These are phyloP conservation scores for Tupiocoris notatus DNA, from an alignment of 2,888 invertebrate genomes.

Conservation along the genomic window DNA sequence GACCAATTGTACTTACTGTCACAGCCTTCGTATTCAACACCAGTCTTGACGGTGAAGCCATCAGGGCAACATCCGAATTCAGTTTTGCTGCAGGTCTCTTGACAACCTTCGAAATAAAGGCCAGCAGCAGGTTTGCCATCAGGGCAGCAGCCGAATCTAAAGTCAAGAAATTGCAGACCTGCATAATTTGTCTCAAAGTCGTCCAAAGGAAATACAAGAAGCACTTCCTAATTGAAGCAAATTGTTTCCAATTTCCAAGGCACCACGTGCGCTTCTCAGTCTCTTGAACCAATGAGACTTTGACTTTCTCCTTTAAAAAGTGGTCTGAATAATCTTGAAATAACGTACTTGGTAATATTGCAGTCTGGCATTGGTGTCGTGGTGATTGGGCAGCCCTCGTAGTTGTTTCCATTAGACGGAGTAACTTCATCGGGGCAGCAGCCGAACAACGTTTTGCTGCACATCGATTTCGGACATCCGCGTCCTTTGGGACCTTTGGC, in stretches of 20 bases:
- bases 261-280: no score
- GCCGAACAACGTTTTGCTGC: slow-evolving; percentile 77
- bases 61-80: slow-evolving; percentile 77
- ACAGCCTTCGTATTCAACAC: slow-evolving; percentile 66
- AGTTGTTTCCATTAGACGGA: slow-evolving; percentile 74
- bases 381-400: slow-evolving; percentile 75
- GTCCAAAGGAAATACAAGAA: no score
- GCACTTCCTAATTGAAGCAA: no score
- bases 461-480: slow-evolving; percentile 74
- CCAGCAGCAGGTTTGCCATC: slow-evolving; percentile 67
- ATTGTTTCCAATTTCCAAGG: no score
- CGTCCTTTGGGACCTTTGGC: slow-evolving; percentile 67
- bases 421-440: slow-evolving; percentile 81
- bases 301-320: no score
- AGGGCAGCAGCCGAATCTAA: slow-evolving; percentile 72
- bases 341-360: slow-evolving; percentile 52
- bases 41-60: slow-evolving; percentile 62
- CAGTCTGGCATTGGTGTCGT: slow-evolving; percentile 50
- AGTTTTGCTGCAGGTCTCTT: slow-evolving; percentile 44
- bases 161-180: no score
- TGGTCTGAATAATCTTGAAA: no score
- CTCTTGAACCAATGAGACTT: no score
- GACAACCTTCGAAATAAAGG: slow-evolving; percentile 64
- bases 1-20: slow-evolving; percentile 47
- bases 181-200: no score